These are phyloP conservation scores for Gracilinanus agilis DNA, from an alignment of 2,113 vertebrate species.

Conservation along the genomic window DNA sequence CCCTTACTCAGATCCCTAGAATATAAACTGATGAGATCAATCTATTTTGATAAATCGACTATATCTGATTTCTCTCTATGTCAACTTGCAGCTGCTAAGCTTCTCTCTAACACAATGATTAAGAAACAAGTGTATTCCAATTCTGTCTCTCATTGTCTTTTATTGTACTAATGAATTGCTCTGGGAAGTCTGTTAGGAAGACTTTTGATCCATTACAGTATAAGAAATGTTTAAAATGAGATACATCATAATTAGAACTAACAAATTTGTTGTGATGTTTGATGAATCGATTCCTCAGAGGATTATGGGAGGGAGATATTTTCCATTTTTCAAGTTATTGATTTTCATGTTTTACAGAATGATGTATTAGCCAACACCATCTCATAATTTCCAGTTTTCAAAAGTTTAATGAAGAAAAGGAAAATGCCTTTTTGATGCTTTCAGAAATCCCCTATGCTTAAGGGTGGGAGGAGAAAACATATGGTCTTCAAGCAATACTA, in stretches of 20 bases:
- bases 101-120: conserved; percentile 57
- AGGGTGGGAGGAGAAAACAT: conserved; percentile 23
- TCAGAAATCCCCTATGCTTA: conserved; percentile 38
- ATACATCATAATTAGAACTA: conserved; percentile 64
- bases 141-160: conserved; percentile 52
- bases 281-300: conserved; percentile 53
- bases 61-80: conserved; percentile 47
- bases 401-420: conserved; percentile 29
- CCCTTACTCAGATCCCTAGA: conserved; percentile 56
- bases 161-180: conserved; percentile 73
- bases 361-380: conserved; percentile 42
- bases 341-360: conserved; percentile 44
- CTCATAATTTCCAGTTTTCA: conserved; percentile 47
- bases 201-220: conserved; percentile 66
- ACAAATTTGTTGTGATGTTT: conserved; percentile 45
- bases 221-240: conserved; percentile 63
- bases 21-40: conserved; percentile 71
- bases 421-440: conserved; percentile 30
- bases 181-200: conserved; percentile 69
- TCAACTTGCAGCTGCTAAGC: conserved; percentile 54
- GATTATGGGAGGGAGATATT: not conserved
- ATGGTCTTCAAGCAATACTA: conserved; percentile 15
- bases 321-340: conserved; percentile 40
- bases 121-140: conserved; percentile 60
- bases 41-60: conserved; percentile 75